Evolutionary conservation across 2,888 invertebrate genomes (phyloP).

Genomic region (Tanytarsus gracilentus): DNA sequence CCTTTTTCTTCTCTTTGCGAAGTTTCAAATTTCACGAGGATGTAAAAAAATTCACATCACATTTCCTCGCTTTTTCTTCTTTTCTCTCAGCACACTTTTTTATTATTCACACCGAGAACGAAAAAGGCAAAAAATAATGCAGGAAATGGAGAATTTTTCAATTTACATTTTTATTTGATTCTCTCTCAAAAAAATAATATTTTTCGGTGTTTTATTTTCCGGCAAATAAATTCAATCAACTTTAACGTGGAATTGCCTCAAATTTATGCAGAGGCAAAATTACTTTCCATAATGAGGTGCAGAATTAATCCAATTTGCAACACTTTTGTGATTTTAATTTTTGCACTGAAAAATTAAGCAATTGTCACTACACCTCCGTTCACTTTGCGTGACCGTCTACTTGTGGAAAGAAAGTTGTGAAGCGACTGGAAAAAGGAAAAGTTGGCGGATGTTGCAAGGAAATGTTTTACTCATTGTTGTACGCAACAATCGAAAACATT

Average conservation of each 20-base stretch:
- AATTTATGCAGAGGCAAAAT: too few species aligned
- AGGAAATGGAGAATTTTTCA: too few species aligned
- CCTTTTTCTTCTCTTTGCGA: not conserved
- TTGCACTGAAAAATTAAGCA: too few species aligned
- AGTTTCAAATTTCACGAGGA: not conserved
- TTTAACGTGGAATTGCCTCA: too few species aligned
- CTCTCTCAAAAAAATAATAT: too few species aligned
- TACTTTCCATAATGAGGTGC: too few species aligned
- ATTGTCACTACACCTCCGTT: conserved; percentile 3
- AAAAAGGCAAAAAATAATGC: too few species aligned
- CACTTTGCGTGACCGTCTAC: conserved; percentile 18
- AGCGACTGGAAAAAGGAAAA: conserved; percentile 17
- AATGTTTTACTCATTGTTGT: conserved; percentile 3
- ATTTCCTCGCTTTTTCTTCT: not conserved
- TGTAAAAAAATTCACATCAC: not conserved
- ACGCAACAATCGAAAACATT: not conserved
- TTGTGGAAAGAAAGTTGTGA: not conserved
- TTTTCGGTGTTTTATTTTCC: too few species aligned
- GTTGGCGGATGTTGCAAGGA: not conserved
- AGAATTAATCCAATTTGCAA: too few species aligned
- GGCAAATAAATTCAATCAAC: too few species aligned
- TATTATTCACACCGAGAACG: not conserved
- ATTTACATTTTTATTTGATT: too few species aligned
- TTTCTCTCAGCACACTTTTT: not conserved
- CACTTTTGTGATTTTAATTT: too few species aligned